Percentiles rank a stretch among this genome's conserved stretches.
Evolutionary conservation across 2,113 vertebrate species (phyloP).

Genomic region (Proterorhinus semilunaris): DNA sequence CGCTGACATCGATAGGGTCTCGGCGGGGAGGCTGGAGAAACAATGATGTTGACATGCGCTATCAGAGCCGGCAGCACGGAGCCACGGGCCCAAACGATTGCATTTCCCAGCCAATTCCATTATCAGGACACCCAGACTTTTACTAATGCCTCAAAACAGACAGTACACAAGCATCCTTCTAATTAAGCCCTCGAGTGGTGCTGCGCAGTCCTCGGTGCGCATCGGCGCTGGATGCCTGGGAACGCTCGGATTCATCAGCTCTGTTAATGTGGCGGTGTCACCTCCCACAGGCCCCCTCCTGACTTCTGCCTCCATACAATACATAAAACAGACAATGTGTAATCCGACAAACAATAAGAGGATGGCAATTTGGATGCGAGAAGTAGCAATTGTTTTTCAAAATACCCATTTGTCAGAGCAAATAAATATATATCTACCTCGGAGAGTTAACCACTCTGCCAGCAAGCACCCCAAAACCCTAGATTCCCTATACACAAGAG

Average conservation of each 20-base stretch:
- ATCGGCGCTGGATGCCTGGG: slow-evolving; percentile 66
- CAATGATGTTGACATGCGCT: slow-evolving; percentile 69
- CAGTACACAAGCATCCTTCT: slow-evolving; percentile 70
- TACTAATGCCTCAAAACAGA: slow-evolving; percentile 72
- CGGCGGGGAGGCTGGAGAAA: slow-evolving; percentile 54
- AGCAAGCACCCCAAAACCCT: too few species aligned
- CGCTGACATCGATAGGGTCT: slow-evolving; percentile 63
- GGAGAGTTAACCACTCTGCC: too few species aligned
- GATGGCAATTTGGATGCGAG: slow-evolving; percentile 23
- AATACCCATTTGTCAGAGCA: background rate
- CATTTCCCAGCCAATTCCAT: slow-evolving; percentile 72
- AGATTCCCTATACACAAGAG: too few species aligned
- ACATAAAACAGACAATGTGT: slow-evolving; percentile 29
- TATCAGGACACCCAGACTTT: slow-evolving; percentile 70
- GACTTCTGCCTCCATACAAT: slow-evolving; percentile 53
- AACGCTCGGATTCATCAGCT: slow-evolving; percentile 70
- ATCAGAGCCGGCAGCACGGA: slow-evolving; percentile 61
- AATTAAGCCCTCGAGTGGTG: slow-evolving; percentile 74
- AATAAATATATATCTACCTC: too few species aligned
- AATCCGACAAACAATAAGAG: slow-evolving; percentile 24
- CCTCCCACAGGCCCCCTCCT: slow-evolving; percentile 53
- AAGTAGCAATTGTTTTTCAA: slow-evolving; percentile 12
- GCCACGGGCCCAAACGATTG: slow-evolving; percentile 64
- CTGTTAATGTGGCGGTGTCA: slow-evolving; percentile 64
- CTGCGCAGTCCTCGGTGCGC: slow-evolving; percentile 62